Evolutionary conservation across 2,797 vertebrate genomes (phyloP).

Genomic region (Odontamblyopus rebecca): DNA sequence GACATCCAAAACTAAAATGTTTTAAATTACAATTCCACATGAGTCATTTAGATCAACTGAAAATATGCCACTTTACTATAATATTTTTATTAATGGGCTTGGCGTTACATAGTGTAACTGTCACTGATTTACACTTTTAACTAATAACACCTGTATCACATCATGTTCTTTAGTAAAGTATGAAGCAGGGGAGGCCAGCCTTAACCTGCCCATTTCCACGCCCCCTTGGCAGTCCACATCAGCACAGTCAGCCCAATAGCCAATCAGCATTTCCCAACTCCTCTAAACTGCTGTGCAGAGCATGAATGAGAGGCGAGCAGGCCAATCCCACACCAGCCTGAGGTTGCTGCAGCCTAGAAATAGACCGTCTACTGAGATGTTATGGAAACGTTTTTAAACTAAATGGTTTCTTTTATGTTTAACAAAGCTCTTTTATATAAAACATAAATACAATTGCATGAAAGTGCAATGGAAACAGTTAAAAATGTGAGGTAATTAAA

Average conservation of each 20-base stretch:
- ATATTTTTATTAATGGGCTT: too few relatives aligned
- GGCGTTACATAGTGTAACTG: too few relatives aligned
- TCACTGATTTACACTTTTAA: not conserved
- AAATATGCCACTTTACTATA: too few relatives aligned
- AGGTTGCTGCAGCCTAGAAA: conserved; percentile 55
- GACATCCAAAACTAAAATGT: too few relatives aligned
- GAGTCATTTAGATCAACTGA: too few relatives aligned
- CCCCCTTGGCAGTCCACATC: conserved; percentile 74
- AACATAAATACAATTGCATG: not conserved
- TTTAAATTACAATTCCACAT: too few relatives aligned
- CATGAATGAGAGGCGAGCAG: conserved; percentile 59
- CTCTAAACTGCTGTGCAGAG: conserved; percentile 32
- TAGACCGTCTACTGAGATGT: conserved; percentile 37
- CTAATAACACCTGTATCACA: not conserved
- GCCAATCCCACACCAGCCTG: conserved; percentile 59
- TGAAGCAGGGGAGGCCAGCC: conserved; percentile 20
- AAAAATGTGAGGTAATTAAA: not conserved
- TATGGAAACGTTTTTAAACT: not conserved
- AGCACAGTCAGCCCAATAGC: conserved; percentile 65
- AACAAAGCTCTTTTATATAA: not conserved
- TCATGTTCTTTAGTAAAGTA: conserved; percentile 4
- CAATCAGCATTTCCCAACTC: conserved; percentile 72
- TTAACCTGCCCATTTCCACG: conserved; percentile 28
- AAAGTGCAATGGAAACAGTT: not conserved
- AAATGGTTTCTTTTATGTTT: not conserved